Evolutionary conservation across 2,888 invertebrate genomes (phyloP).

Genomic region (Ectemnius lituratus): DNA sequence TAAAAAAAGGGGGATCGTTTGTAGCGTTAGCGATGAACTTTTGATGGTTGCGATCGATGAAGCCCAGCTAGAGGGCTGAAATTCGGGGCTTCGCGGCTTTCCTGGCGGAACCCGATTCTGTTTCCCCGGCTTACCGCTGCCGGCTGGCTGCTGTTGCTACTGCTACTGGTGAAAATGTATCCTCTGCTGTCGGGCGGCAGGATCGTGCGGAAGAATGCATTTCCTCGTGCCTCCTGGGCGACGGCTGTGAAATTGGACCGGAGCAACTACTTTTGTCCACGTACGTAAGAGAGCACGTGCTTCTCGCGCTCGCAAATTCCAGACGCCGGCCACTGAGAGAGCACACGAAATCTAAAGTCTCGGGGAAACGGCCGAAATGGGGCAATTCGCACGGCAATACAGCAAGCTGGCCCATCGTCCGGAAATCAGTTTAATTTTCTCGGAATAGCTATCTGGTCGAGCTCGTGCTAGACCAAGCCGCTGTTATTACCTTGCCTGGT

Average conservation of each 20-base stretch:
- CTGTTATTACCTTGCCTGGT: too few species aligned
- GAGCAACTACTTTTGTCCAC: constrained; percentile 49
- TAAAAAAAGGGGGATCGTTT: not conserved
- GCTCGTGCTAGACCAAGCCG: too few species aligned
- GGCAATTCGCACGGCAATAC: constrained; percentile 34
- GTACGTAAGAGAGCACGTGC: constrained; percentile 42
- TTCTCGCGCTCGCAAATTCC: constrained; percentile 33
- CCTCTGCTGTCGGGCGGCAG: not conserved
- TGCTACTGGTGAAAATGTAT: too few species aligned
- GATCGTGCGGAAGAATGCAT: constrained; percentile 56
- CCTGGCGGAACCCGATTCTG: not conserved
- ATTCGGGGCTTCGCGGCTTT: constrained; percentile 10
- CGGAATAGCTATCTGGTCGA: constrained; percentile 24
- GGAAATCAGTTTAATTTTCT: constrained; percentile 49
- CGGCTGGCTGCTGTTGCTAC: not conserved
- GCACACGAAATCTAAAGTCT: constrained; percentile 2
- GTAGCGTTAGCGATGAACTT: constrained; percentile 19
- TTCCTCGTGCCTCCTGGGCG: constrained; percentile 55
- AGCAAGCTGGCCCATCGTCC: constrained; percentile 37
- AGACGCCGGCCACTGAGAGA: constrained; percentile 20
- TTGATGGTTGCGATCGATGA: constrained; percentile 21
- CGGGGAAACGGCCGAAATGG: constrained; percentile 8
- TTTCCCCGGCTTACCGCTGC: not conserved
- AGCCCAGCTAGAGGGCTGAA: not conserved
- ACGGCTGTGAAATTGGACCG: constrained; percentile 63